Evolutionary conservation across 2,113 vertebrate genomes (phyloP), one percentile per base, ranked within the genome.

Genomic region (Chaetodon trifascialis): DNA sequence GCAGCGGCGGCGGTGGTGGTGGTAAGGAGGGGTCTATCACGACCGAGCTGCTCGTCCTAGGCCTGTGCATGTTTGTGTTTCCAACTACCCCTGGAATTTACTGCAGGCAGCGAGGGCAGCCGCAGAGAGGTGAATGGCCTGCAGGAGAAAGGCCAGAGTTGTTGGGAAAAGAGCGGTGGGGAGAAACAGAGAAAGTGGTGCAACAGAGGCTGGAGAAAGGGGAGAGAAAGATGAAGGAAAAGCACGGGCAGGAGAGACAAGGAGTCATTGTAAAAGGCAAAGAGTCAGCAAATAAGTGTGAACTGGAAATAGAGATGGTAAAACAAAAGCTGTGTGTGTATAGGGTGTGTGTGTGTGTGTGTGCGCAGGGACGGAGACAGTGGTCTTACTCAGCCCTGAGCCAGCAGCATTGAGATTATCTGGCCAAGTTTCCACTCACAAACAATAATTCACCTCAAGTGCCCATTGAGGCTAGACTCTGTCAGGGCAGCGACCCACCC

Each of bases 361-460:
- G 46, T 49, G 69, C 4, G 4, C 1, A 64, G 44, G 77, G 82
- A 56, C 76, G 81, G 74, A 94, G 91, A 94, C 93, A 93, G 88
- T 92, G 90, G 85, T 92, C 91, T 93, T 93, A 93, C 88, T 94
- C 93, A 94, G 92, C 87, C 86, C 90, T 91, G 93, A 89, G 87
- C 92, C 85, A 90, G 90, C 85, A 89, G 86, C 82, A 66, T 69
- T 72, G 80, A 90, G 89, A 90, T 91, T 87, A 86, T 90, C 85
- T 86, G 88, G 93, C 94, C 93, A 95, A 95, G 94, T 96, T 96
- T 96, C 95, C 94, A 95, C 90, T 93, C 70, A 17, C 90, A 90
- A 94, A 95, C 93, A 95, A 94, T 95, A 94, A 95, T 95, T 96
- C 94, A 93, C 88, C 91, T 93, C 90, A 94, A 95, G 92, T 93